A percentile compares a stretch with the other conserved stretches of the same genome.
Evolutionary conservation across 2,888 invertebrate genomes (phyloP).

Genomic region (Lasioglossum pauxillum): DNA sequence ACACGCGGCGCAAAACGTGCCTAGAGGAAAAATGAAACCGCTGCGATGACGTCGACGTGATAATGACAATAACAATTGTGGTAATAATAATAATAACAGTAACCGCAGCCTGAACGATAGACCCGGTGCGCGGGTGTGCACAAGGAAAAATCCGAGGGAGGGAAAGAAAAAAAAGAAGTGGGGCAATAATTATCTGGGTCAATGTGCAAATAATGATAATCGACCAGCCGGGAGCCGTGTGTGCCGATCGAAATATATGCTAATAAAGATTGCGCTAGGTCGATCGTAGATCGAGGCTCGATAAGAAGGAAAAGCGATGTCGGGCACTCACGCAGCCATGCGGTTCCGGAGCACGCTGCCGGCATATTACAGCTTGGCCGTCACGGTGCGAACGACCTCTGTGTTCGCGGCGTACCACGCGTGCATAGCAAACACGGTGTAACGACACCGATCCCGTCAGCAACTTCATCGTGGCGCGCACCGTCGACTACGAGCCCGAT

Average conservation of each 20-base stretch:
- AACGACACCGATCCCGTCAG: conserved; percentile 35
- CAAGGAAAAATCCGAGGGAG: not conserved
- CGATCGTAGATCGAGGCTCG: not conserved
- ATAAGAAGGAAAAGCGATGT: conserved; percentile 41
- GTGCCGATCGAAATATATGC: not conserved
- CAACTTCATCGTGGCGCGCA: not conserved
- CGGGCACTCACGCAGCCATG: conserved; percentile 58
- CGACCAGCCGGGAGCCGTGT: not conserved
- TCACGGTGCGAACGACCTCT: conserved; percentile 71
- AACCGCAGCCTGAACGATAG: not conserved
- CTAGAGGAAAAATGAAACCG: not conserved
- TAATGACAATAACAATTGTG: not conserved
- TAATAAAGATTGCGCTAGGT: not conserved
- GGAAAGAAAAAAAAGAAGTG: not conserved
- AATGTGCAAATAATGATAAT: conserved; percentile 8
- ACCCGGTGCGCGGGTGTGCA: not conserved
- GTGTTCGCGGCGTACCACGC: conserved; percentile 23
- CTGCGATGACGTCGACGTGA: not conserved
- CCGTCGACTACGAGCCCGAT: not conserved
- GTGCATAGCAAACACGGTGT: conserved; percentile 20
- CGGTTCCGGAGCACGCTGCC: conserved; percentile 56
- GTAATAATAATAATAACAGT: not conserved
- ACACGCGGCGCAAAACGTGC: not conserved
- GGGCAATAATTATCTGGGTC: not conserved
- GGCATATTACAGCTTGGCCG: conserved; percentile 49